These are phyloP conservation scores for Diloba caeruleocephala DNA, from an alignment of 2,888 invertebrate species.

Conservation along the genomic window DNA sequence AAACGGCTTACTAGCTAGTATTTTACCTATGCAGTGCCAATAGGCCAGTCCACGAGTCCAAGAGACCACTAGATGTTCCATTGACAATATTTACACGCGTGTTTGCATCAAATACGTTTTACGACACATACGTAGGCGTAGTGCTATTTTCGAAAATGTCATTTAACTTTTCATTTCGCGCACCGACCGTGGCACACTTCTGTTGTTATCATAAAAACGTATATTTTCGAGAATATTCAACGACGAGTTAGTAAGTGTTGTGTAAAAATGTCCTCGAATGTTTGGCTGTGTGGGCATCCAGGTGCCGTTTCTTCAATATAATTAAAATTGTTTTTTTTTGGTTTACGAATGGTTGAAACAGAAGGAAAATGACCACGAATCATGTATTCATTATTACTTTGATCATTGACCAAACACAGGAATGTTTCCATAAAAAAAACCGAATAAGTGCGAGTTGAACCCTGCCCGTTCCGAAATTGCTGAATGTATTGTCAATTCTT, in stretches of 20 bases:
- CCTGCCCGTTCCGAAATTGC: too few species aligned
- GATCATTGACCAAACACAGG: conserved; percentile 7
- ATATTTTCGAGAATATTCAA: conserved; percentile 14
- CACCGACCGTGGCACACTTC: conserved; percentile 59
- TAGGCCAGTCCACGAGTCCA: not conserved
- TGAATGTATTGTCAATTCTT: too few species aligned
- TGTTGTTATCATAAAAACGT: conserved; percentile 19
- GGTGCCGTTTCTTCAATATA: not conserved
- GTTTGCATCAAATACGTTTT: conserved; percentile 28
- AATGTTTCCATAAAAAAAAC: conserved; percentile 23
- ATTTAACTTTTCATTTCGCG: conserved; percentile 47
- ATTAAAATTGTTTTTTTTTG: not conserved
- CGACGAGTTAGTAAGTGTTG: not conserved
- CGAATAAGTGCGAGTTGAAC: too few species aligned
- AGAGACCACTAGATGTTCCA: conserved; percentile 11
- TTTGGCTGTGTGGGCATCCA: conserved; percentile 16
- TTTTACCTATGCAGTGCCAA: not conserved
- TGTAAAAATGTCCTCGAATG: conserved; percentile 18
- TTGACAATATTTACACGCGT: conserved; percentile 28
- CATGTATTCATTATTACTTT: not conserved
- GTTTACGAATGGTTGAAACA: too few species aligned
- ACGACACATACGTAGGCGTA: conserved; percentile 39
- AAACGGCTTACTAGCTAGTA: too few species aligned
- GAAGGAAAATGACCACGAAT: too few species aligned
- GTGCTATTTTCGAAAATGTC: conserved; percentile 55